Percentiles rank a stretch among this genome's conserved stretches.
phyloP scores from a whole-genome alignment of 1,140 invertebrate species.

The Drosophila murphyi region DNA sequence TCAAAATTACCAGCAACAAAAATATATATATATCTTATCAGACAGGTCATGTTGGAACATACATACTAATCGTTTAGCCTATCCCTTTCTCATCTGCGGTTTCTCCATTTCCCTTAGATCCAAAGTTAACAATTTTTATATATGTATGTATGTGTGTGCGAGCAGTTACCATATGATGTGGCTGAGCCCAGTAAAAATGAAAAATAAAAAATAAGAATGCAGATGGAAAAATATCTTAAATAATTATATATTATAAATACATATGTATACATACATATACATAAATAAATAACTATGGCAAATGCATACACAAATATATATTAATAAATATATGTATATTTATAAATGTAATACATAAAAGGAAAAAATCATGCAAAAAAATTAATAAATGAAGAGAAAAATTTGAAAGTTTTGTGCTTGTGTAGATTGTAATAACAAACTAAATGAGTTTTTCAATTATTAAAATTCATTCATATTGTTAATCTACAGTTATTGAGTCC shows the following conservation, averaged over 20 bases:
- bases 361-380: conserved; percentile 22
- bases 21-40: conserved; percentile 20
- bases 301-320: conserved; percentile 19
- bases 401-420: conserved; percentile 36
- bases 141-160: conserved; percentile 7
- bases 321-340: conserved; percentile 33
- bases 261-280: conserved; percentile 5
- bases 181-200: neutral
- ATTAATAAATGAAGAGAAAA: conserved; percentile 33
- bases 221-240: neutral
- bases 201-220: neutral
- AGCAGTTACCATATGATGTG: conserved; percentile 4
- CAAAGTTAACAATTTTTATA: conserved; percentile 21
- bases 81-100: neutral
- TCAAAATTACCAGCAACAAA: conserved; percentile 21
- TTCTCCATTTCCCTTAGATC: conserved; percentile 18
- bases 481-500: too few relatives aligned
- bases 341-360: conserved; percentile 57
- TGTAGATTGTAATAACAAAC: neutral
- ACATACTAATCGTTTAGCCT: neutral
- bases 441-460: neutral
- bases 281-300: conserved; percentile 8
- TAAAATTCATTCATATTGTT: too few relatives aligned
- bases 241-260: conserved; percentile 9
- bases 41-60: conserved; percentile 1